Conservation (phyloP, 2,888 invertebrate species). For the Latheticus oryzae region DNA sequence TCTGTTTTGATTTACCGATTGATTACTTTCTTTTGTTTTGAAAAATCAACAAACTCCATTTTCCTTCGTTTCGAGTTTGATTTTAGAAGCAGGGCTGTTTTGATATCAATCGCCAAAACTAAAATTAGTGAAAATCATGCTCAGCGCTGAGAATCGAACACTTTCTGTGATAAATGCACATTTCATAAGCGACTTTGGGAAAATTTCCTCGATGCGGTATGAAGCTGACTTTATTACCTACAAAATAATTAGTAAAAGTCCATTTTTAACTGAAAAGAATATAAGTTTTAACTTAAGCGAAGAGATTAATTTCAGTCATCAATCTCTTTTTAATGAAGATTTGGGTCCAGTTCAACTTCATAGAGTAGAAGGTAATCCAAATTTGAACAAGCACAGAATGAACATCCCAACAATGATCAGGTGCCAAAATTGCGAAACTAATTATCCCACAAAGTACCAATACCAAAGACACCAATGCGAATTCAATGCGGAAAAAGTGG, state of each 20-base stretch:
- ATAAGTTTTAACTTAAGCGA: constrained; percentile 47
- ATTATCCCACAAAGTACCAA: constrained; percentile 65
- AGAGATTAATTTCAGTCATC: constrained; percentile 50
- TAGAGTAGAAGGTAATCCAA: constrained; percentile 50
- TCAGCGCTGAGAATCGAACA: constrained; percentile 55
- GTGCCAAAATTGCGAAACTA: constrained; percentile 65
- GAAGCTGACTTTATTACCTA: constrained; percentile 57
- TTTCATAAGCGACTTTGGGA: constrained; percentile 30
- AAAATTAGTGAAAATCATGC: constrained; percentile 58
- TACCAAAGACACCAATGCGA: constrained; percentile 66
- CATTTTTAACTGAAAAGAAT: constrained; percentile 46
- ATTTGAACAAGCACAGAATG: constrained; percentile 24
- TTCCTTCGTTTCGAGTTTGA: neutral
- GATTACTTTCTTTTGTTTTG: constrained; percentile 16
- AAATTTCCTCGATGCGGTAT: constrained; percentile 53
- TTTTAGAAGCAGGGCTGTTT: constrained; percentile 56
- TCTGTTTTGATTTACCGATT: neutral
- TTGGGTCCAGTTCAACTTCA: constrained; percentile 53
- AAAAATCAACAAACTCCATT: constrained; percentile 22
- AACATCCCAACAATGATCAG: constrained; percentile 60
- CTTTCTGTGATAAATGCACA: constrained; percentile 51
- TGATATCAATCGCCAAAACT: constrained; percentile 52
- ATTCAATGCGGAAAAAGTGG: constrained; percentile 64
- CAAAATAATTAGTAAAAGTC: constrained; percentile 54
- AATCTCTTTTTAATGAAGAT: constrained; percentile 49